Percentiles rank a stretch among this genome's conserved stretches.
These are phyloP conservation scores for Cephus rjabovi DNA, from an alignment of 2,888 invertebrate species.

Conservation along the genomic window DNA sequence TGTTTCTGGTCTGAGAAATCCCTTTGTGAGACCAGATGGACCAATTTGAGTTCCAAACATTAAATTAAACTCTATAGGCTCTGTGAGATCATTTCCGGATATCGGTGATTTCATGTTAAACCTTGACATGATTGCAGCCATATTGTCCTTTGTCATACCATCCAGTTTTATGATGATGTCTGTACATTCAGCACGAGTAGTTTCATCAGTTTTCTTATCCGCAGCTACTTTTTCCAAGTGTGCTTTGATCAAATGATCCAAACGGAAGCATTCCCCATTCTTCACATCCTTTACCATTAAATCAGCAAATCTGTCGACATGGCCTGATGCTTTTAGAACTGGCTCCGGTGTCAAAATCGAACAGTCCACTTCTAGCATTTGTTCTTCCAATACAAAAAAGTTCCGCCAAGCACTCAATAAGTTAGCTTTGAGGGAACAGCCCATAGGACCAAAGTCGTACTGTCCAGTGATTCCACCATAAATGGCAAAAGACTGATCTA, in stretches of 20 bases:
- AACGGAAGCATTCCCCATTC: conserved; percentile 96
- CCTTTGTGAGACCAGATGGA: conserved; percentile 94
- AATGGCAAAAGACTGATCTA: conserved; percentile 98
- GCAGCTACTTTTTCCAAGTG: conserved; percentile 86
- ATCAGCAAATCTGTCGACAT: conserved; percentile 99
- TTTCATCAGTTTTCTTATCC: conserved; percentile 84
- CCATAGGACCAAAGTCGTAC: conserved; percentile 99
- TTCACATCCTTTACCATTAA: conserved; percentile 98
- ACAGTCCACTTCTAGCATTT: conserved; percentile 99
- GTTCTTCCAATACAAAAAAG: conserved; percentile 96
- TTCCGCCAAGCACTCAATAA: conserved; percentile 94
- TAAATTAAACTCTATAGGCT: conserved; percentile 97
- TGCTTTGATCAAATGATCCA: conserved; percentile 98
- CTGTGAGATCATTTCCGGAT: conserved; percentile 93
- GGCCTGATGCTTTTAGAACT: conserved; percentile 97
- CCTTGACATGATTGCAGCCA: conserved; percentile 85
- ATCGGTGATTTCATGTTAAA: conserved; percentile 95
- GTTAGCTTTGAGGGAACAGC: conserved; percentile 97
- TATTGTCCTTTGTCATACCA: conserved; percentile 91
- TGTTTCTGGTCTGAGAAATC: conserved; percentile 97
- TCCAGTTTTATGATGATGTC: conserved; percentile 88
- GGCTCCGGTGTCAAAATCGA: conserved; percentile 97
- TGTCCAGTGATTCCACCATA: conserved; percentile 96
- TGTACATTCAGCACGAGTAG: conserved; percentile 79
- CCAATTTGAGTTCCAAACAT: conserved; percentile 99